Evolutionary conservation across 2,888 invertebrate genomes (phyloP), one percentile per base, ranked within the genome.

Genomic region (Lathronympha strigana): DNA sequence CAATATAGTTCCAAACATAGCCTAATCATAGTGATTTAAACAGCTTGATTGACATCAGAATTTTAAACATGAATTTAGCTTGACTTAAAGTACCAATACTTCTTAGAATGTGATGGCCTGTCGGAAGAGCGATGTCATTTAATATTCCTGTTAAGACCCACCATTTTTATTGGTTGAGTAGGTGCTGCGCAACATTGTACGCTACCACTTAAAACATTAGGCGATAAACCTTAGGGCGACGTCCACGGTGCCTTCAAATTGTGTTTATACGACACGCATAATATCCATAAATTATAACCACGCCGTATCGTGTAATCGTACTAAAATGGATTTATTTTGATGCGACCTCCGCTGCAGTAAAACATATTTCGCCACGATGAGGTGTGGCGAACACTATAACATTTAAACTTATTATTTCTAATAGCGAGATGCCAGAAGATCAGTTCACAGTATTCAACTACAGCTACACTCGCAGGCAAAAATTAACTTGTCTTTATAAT

Each of bases 201-300:
- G 40, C 58, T 51, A 43, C 33, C 8, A 45, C 23, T 36, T 54
- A 36, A 57, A 33, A 58, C 55, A 58, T 43, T 13, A 19, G 33
- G 51, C 45, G 36, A 64, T 64, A 51, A 45, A 60, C 50, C 49
- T 55, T 55, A 43, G n/a, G 51, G 51, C 19, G 25, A 25, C 45
- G 36, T 47, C 23, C 51, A 43, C 50, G 31, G 54, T 31, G 50
- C 75, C 77, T 76, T 77, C 74, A 71, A 77, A 77, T 78, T 70
- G 69, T 74, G 74, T 71, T 28, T 60, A 69, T 67, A 74, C 76
- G 76, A 76, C 76, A 76, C 69, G 71, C 79, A 80, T 87, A 88
- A 87, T 87, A 82, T 82, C 71, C 74, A 79, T 79, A 79, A 88
- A 86, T 88, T 82, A 87, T 87, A 82, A 75, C 77, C 68, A 71